Evolutionary conservation across 2,888 invertebrate genomes (phyloP).

Genomic region (Lathronympha strigana): DNA sequence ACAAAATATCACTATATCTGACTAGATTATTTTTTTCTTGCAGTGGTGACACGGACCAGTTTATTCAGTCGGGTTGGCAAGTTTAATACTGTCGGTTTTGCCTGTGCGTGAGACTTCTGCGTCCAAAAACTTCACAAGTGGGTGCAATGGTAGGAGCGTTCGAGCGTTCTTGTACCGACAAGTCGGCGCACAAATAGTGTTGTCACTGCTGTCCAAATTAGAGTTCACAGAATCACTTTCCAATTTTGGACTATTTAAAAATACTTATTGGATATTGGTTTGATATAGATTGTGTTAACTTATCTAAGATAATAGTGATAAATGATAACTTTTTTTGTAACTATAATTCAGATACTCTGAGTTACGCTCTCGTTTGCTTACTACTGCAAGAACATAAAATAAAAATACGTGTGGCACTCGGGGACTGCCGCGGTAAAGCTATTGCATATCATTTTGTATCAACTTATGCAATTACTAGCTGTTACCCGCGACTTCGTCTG

Average conservation of each 20-base stretch:
- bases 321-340: no score
- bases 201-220: constrained; percentile 44
- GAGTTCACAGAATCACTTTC: constrained; percentile 20
- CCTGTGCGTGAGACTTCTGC: background rate
- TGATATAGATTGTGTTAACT: background rate
- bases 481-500: no score
- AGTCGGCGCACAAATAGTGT: constrained; percentile 47
- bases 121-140: constrained; percentile 8
- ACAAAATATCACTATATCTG: constrained; percentile 29
- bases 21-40: constrained; percentile 27
- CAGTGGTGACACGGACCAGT: constrained; percentile 9
- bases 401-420: no score
- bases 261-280: background rate
- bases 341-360: no score
- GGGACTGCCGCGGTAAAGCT: no score
- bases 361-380: no score
- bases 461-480: no score
- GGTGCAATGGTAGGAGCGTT: constrained; percentile 44
- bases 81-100: constrained; percentile 18
- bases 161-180: constrained; percentile 60
- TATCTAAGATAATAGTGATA: background rate
- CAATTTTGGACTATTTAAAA: constrained; percentile 6
- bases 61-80: constrained; percentile 19
- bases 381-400: no score
- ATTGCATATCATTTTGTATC: no score